Percentiles rank a stretch among this genome's conserved stretches.
Conservation (phyloP, 2,113 vertebrate genomes). For the Amblyopsis rosae region DNA sequence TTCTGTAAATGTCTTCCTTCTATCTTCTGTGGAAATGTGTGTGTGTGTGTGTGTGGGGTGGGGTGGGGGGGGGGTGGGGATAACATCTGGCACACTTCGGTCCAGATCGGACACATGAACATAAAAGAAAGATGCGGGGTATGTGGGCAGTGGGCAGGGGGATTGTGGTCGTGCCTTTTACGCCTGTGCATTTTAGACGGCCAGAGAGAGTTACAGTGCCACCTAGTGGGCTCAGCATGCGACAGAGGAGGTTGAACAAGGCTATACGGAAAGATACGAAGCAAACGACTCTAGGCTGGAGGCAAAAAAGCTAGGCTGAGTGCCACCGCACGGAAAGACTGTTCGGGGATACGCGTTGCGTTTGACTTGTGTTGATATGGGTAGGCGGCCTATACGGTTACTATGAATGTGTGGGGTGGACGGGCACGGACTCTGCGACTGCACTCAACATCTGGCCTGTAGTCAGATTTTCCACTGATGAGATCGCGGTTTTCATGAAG, state of each 20-base stretch:
- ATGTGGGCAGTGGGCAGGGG: not conserved
- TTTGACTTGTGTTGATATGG: slow-evolving; percentile 42
- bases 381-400: slow-evolving; percentile 42
- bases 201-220: slow-evolving; percentile 58
- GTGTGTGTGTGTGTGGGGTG: not conserved
- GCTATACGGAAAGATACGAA: slow-evolving; percentile 24
- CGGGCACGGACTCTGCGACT: slow-evolving; percentile 19
- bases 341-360: not conserved
- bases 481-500: slow-evolving; percentile 65
- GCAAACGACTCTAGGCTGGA: too few relatives aligned
- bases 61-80: slow-evolving; percentile 21
- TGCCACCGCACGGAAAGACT: not conserved
- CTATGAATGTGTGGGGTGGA: slow-evolving; percentile 18
- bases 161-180: not conserved
- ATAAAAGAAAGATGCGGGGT: not conserved
- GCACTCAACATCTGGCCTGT: slow-evolving; percentile 39
- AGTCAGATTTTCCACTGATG: slow-evolving; percentile 79
- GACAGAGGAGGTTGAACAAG: slow-evolving; percentile 19
- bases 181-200: not conserved
- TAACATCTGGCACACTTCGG: slow-evolving; percentile 58
- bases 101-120: slow-evolving; percentile 28
- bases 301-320: not conserved
- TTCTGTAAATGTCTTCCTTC: not conserved
- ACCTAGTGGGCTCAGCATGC: slow-evolving; percentile 46
- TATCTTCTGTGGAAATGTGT: slow-evolving; percentile 17